Evolutionary conservation across 2,797 vertebrate genomes (phyloP).

Genomic region (Diplodus puntazzo): DNA sequence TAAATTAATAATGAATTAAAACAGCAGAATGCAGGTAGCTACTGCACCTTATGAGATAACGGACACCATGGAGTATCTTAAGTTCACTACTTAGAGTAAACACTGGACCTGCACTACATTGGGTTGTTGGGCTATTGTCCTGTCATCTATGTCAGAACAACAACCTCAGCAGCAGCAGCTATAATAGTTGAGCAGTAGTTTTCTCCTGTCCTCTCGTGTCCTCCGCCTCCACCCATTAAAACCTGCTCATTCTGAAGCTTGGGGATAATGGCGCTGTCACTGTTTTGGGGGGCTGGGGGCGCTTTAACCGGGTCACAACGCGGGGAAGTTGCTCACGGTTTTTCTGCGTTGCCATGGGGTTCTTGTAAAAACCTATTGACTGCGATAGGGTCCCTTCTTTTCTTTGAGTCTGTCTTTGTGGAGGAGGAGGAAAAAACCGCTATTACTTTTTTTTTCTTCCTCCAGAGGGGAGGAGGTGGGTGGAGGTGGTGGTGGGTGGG

Average conservation of each 20-base stretch:
- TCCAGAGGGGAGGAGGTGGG: conserved; percentile 27
- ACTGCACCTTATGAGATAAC: not conserved
- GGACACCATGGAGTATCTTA: not conserved
- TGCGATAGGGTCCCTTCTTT: conserved; percentile 79
- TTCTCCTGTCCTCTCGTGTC: not conserved
- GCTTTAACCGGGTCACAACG: conserved; percentile 83
- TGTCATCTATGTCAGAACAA: conserved; percentile 46
- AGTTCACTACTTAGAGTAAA: not conserved
- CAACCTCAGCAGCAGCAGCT: conserved; percentile 20
- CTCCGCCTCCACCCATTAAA: conserved; percentile 34
- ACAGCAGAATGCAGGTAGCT: not conserved
- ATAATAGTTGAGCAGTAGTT: conserved; percentile 2
- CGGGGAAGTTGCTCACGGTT: conserved; percentile 82
- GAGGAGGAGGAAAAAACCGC: conserved; percentile 73
- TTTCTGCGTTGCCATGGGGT: conserved; percentile 84
- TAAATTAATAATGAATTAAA: too few relatives aligned
- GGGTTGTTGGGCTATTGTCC: not conserved
- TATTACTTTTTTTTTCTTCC: conserved; percentile 71
- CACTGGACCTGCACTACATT: not conserved
- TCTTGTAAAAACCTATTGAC: conserved; percentile 84
- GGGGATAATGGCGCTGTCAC: conserved; percentile 80
- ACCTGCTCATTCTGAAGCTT: conserved; percentile 64
- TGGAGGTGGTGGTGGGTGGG: conserved; percentile 16
- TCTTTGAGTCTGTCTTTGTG: conserved; percentile 81
- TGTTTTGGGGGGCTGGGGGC: conserved; percentile 43